Evolutionary conservation across 2,113 vertebrate genomes (phyloP), one percentile per base, ranked within the genome.

Genomic region (Paramisgurnus dabryanus): DNA sequence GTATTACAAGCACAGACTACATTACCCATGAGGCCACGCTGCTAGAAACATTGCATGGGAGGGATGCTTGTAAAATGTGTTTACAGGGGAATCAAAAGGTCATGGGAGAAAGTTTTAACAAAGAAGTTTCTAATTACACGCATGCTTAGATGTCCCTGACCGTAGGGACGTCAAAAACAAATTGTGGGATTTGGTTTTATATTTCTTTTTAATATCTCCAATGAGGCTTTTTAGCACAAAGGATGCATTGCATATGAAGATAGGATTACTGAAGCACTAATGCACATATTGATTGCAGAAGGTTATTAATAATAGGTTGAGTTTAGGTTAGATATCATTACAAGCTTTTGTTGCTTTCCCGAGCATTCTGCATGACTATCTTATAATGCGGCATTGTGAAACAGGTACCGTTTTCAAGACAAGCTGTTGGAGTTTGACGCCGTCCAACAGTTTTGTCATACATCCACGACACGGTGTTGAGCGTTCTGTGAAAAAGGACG

Each of bases 381-480:
- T 57, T 55, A 8, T 70, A 76, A 65, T 50, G 3, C 43, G 6
- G 5, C 47, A n/a, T 64, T 34, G 43, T 55, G 75, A 53, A 41
- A 60, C 27, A 7, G 12, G 73, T 64, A 77, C 63, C 40, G 75
- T 40, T 63, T 53, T 79, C 53, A n/a, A 13, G 41, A 77, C 73
- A 84, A 74, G 80, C 79, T 84, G 82, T 67, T 71, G 61, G 58
- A 13, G 60, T 65, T 18, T 70, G 39, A 84, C 9, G 22, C 43
- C 15, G 13, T 84, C 82, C 73, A 84, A 80, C 81, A 68, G 84
- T 85, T 83, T 85, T 85, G 78, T 85, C 41, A 45, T 63, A 85
- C 81, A 83, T 63, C 40, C 69, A 12, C 27, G 15, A 58, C 55
- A 60, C 76, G 18, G 75, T 66, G 69, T 82, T 47, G 55, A 13